Evolutionary conservation across 2,888 invertebrate genomes (phyloP).

Genomic region (Entomobrya multifasciata): DNA sequence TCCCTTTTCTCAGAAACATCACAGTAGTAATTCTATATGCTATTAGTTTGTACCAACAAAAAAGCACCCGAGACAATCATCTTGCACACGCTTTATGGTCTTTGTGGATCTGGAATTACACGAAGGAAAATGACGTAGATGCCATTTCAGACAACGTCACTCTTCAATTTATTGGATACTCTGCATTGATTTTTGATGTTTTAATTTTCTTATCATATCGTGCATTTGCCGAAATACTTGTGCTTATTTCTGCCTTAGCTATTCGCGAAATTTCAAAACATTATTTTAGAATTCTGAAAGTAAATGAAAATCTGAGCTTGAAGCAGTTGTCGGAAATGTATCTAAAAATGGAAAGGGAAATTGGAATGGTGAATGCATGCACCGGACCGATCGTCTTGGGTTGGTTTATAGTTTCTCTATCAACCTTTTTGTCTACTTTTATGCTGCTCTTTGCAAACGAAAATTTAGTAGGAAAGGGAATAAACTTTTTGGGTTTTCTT

Average conservation of each 20-base stretch:
- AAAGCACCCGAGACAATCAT: background rate
- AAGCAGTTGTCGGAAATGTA: conserved; percentile 23
- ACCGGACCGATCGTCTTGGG: conserved; percentile 40
- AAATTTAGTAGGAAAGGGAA: background rate
- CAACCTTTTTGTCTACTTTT: conserved; percentile 28
- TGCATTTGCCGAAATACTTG: conserved; percentile 2
- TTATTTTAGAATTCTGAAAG: background rate
- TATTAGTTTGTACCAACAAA: background rate
- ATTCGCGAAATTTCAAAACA: conserved; percentile 30
- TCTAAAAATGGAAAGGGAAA: conserved; percentile 48
- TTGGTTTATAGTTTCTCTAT: conserved; percentile 18
- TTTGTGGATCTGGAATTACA: background rate
- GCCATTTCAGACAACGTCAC: background rate
- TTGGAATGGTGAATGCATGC: conserved; percentile 32
- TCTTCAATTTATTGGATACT: background rate
- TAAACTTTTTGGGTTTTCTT: conserved; percentile 8
- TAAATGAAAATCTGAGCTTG: background rate
- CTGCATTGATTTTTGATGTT: background rate
- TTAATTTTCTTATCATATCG: background rate
- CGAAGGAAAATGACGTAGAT: background rate
- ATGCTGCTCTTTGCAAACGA: conserved; percentile 6
- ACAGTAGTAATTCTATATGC: background rate
- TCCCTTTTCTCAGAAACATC: background rate
- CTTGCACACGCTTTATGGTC: background rate
- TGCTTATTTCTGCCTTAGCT: conserved; percentile 32